phyloP scores from a whole-genome alignment of 2,888 invertebrate species.

The Pyrrhia umbra region DNA sequence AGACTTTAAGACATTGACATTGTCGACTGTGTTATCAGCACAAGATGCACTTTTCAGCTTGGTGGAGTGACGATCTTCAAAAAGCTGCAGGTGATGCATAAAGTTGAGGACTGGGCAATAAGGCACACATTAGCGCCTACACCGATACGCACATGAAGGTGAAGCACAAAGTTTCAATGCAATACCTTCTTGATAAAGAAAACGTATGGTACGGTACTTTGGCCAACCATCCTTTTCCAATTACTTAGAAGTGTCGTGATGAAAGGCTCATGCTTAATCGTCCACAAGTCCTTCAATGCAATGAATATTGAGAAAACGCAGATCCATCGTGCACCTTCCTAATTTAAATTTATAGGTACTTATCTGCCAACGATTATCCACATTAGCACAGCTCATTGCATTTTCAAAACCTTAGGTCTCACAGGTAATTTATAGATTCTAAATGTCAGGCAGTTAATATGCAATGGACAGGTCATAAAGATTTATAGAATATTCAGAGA shows the following conservation, averaged over 20 bases:
- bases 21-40: no score
- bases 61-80: no score
- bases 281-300: background rate
- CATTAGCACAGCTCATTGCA: constrained; percentile 13
- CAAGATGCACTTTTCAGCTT: no score
- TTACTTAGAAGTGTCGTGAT: background rate
- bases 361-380: constrained; percentile 4
- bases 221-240: no score
- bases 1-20: no score
- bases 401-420: constrained; percentile 12
- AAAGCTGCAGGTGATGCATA: no score
- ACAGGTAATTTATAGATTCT: constrained; percentile 34
- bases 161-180: no score
- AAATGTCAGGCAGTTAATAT: constrained; percentile 39
- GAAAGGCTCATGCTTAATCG: constrained; percentile 1
- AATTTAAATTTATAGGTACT: constrained; percentile 12
- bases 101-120: no score
- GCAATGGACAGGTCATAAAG: constrained; percentile 3
- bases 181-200: no score
- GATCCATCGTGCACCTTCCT: background rate
- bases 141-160: no score
- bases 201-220: no score
- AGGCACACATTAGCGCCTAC: no score
- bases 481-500: constrained; percentile 16
- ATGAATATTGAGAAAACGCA: constrained; percentile 37